Evolutionary conservation across 1,140 invertebrate genomes (phyloP), one percentile per base, ranked within the genome.

Genomic region (Ylistrum balloti): DNA sequence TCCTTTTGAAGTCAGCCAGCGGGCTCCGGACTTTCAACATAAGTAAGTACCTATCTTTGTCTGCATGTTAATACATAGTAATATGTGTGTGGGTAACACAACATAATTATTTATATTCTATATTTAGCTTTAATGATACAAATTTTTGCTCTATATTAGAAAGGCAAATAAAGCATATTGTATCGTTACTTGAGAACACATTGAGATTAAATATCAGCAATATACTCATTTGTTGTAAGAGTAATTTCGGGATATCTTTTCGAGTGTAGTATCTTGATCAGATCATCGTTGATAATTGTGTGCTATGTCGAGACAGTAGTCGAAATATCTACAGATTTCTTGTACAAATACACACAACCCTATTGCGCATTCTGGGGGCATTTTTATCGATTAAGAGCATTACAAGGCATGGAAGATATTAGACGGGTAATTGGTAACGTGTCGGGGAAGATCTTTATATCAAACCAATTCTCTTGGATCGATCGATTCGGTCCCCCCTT

Each of bases 321-420:
- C n/a, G n/a, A 74, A 74, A 74, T 74, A 74, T 74, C 56, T 74
- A 48, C 45, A 28, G 56, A 74, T 74, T 74, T 74, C 56, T 74
- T 74, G 56, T 74, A n/a, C 56, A 74, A 74, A 74, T 74, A 74
- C 56, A 74, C 56, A 74, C 56, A 74, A 74, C 56, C 56, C n/a
- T 74, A 74, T 74, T 74, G 56, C 56, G 56, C 56, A 74, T 74
- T 74, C 56, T 74, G 56, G 56, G 56, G 56, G 56, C 56, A 74
- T 74, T 74, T 74, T 74, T 74, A 74, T 74, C 56, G 56, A 74
- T 74, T 74, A 74, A 5, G n/a, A 74, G 28, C 56, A 9, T 74
- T 74, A 74, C 56, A 74, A 74, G 56, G 56, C 56, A 74, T 74
- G 56, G 56, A 17, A n/a, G 22, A 74, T 74, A 74, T 74, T 74